A percentile compares a stretch with the other conserved stretches of the same genome.
phyloP scores from a whole-genome alignment of 2,113 vertebrate genomes.

The Myiagra hebetior region DNA sequence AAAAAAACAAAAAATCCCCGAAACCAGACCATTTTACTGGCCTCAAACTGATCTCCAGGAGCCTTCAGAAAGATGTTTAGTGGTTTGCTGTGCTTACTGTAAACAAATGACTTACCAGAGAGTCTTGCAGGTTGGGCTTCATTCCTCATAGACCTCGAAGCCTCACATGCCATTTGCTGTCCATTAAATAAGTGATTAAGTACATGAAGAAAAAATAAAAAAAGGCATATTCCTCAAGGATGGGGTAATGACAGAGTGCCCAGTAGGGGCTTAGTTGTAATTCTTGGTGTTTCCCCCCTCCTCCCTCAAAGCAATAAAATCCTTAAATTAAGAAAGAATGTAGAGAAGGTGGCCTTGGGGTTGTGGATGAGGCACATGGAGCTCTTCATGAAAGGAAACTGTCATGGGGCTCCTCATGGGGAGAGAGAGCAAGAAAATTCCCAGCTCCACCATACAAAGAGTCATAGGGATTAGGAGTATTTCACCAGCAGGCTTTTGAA shows the following conservation, averaged over 20 bases:
- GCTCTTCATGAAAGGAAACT: not conserved
- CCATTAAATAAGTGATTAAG: not conserved
- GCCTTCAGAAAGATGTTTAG: not conserved
- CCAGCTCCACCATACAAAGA: not conserved
- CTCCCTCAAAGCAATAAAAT: not conserved
- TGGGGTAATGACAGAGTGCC: not conserved
- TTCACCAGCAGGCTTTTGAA: not conserved
- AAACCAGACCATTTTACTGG: not conserved
- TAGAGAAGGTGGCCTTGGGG: not conserved
- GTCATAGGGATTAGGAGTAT: not conserved
- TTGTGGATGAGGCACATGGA: not conserved
- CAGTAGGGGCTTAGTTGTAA: not conserved
- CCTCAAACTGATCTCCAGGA: not conserved
- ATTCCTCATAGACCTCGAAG: slow-evolving; percentile 8
- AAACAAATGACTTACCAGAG: not conserved
- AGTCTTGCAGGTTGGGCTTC: not conserved
- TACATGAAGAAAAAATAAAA: not conserved
- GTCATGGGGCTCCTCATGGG: not conserved
- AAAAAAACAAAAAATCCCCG: not conserved
- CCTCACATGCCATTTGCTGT: not conserved
- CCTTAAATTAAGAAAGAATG: not conserved
- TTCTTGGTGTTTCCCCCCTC: not conserved
- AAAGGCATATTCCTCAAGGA: not conserved
- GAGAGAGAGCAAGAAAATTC: not conserved
- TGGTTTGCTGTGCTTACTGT: not conserved